Evolutionary conservation across 2,113 vertebrate species (phyloP).

Genomic region (Maylandia zebra): DNA sequence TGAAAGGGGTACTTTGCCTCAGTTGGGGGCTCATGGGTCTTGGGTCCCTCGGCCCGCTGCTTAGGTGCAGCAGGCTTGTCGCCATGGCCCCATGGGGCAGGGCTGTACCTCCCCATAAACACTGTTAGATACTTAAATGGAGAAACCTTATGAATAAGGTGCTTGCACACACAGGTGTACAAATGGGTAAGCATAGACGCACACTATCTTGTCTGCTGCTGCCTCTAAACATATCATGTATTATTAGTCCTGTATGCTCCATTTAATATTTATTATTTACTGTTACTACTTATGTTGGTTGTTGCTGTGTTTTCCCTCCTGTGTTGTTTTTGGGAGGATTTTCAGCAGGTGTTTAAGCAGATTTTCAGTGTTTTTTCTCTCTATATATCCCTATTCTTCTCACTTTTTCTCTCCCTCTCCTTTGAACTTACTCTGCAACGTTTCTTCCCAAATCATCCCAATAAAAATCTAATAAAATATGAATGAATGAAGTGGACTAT

Average conservation of each 20-base stretch:
- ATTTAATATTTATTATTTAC: neutral
- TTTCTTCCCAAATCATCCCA: neutral
- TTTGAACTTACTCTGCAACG: neutral
- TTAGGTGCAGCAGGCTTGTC: neutral
- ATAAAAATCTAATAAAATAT: neutral
- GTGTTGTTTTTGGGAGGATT: neutral
- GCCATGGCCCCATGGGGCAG: neutral
- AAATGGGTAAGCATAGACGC: neutral
- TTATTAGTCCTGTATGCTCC: neutral
- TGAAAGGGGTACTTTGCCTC: neutral
- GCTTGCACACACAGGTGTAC: neutral
- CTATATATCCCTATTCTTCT: neutral
- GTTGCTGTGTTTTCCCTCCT: neutral
- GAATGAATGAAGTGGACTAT: neutral
- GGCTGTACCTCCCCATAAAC: neutral
- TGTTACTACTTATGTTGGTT: neutral
- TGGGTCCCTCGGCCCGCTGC: neutral
- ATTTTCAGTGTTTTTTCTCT: neutral
- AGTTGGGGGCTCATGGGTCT: neutral
- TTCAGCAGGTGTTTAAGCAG: neutral
- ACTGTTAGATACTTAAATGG: neutral
- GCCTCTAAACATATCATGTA: neutral
- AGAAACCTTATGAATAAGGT: neutral
- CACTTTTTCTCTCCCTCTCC: neutral
- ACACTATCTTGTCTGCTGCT: neutral